Conservation (phyloP, 2,113 vertebrate genomes). For the Heterotis niloticus region DNA sequence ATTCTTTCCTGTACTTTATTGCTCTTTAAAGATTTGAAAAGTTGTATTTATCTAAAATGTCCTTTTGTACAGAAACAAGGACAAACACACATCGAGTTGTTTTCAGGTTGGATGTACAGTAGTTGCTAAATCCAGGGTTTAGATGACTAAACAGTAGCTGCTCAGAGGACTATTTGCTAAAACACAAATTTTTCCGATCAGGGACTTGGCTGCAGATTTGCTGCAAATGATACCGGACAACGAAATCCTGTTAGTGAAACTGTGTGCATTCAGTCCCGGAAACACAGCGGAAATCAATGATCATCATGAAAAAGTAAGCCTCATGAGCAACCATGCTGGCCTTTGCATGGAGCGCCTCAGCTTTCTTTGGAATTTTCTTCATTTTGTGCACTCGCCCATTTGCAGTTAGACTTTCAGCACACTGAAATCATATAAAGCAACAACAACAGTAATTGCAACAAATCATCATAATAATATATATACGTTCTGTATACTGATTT, state of each 20-base stretch:
- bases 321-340: not conserved
- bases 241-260: constrained; percentile 75
- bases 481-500: too few relatives aligned
- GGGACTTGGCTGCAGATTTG: constrained; percentile 83
- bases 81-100: too few relatives aligned
- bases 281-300: constrained; percentile 74
- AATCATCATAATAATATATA: not conserved
- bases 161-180: not conserved
- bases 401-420: not conserved
- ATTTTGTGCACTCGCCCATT: not conserved
- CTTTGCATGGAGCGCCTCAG: not conserved
- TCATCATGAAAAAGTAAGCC: constrained; percentile 76
- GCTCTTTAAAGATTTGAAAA: too few relatives aligned
- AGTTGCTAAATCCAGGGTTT: not conserved
- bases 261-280: constrained; percentile 89
- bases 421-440: not conserved
- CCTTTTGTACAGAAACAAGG: too few relatives aligned
- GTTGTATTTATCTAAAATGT: too few relatives aligned
- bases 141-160: too few relatives aligned
- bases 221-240: constrained; percentile 85
- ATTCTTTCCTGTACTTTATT: too few relatives aligned
- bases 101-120: too few relatives aligned
- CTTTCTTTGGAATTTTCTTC: not conserved
- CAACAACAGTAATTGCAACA: too few relatives aligned
- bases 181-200: constrained; percentile 48